A percentile compares a stretch with the other conserved stretches of the same genome.
phyloP scores from a whole-genome alignment of 2,888 invertebrate genomes.

The Cheilosia soror region DNA sequence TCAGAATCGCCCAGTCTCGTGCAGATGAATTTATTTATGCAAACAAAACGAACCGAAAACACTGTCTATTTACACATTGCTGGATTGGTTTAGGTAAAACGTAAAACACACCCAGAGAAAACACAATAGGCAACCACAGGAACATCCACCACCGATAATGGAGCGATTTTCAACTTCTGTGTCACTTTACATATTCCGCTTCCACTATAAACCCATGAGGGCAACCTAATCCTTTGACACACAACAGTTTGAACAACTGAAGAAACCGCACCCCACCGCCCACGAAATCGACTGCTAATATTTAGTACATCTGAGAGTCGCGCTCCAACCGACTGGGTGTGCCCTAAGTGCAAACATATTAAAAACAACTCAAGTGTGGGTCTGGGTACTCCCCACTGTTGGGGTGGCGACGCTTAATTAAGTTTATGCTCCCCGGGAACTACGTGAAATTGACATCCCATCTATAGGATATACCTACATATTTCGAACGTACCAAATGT shows the following conservation, averaged over 20 bases:
- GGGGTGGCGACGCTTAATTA: slow-evolving; percentile 53
- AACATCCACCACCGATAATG: slow-evolving; percentile 62
- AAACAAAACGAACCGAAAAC: slow-evolving; percentile 58
- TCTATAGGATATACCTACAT: slow-evolving; percentile 4
- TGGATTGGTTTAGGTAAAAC: slow-evolving; percentile 31
- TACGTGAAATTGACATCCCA: slow-evolving; percentile 60
- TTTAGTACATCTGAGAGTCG: slow-evolving; percentile 47
- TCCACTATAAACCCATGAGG: not conserved
- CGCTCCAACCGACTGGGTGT: slow-evolving; percentile 55
- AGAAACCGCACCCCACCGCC: slow-evolving; percentile 53
- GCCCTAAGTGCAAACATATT: slow-evolving; percentile 66
- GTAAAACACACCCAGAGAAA: slow-evolving; percentile 52
- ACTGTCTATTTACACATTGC: slow-evolving; percentile 44
- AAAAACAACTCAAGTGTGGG: slow-evolving; percentile 33
- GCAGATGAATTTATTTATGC: slow-evolving; percentile 40
- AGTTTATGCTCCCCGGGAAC: slow-evolving; percentile 43
- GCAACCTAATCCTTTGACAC: slow-evolving; percentile 65
- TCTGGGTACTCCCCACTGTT: slow-evolving; percentile 1
- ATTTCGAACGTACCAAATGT: slow-evolving; percentile 35
- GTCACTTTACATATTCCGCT: slow-evolving; percentile 45
- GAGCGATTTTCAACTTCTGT: slow-evolving; percentile 61
- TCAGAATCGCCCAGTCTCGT: slow-evolving; percentile 21
- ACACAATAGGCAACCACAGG: slow-evolving; percentile 42
- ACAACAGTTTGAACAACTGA: slow-evolving; percentile 52
- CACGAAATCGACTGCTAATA: slow-evolving; percentile 51